Evolutionary conservation across 2,113 vertebrate species (phyloP), one percentile per base, ranked within the genome.

Genomic region (Todiramphus saurophagus): DNA sequence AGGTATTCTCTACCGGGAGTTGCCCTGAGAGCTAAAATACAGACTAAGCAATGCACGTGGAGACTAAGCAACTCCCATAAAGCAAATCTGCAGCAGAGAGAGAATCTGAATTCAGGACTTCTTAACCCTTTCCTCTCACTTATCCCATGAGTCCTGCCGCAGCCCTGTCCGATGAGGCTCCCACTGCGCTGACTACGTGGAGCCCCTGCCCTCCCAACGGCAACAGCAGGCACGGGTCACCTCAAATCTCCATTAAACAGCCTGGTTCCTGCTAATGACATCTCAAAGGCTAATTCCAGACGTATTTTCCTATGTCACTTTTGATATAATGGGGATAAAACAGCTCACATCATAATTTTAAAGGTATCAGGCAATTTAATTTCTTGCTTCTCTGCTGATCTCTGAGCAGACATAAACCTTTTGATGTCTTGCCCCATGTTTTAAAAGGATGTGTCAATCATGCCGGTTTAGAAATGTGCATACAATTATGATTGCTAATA

Each of bases 381-480:
- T 87, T 87, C 46, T 90, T 86, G 33, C 60, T 82, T 94, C 78
- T 81, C 83, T 89, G 39, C 62, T 91, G 73, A 92, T 88, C 48
- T 86, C 75, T 63, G 14, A 85, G 64, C 33, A 86, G 59, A 63
- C 43, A 66, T n/a, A 89, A 76, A 2, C 14, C 41, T 79, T 97
- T 66, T 92, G 64, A 88, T 91, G 81, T 92, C 43, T 31, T 43
- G 25, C 50, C 50, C 21, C 31, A 16, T 20, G 43, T 82, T 95
- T 93, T 80, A 85, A 95, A 94, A 68, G 43, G 55, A 94, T 63
- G 60, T 81, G 68, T 48, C 83, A 88, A 78, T 75, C 39, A n/a
- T 17, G 24, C 74, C 56, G 91, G 92, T 70, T 93, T 56, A 92
- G 68, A 95, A 95, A 91, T 58, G 58, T 85, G 86, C 64, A 87